Evolutionary conservation across 2,113 vertebrate genomes (phyloP), one percentile per base, ranked within the genome.

Genomic region (Sphaerodactylus townsendi): DNA sequence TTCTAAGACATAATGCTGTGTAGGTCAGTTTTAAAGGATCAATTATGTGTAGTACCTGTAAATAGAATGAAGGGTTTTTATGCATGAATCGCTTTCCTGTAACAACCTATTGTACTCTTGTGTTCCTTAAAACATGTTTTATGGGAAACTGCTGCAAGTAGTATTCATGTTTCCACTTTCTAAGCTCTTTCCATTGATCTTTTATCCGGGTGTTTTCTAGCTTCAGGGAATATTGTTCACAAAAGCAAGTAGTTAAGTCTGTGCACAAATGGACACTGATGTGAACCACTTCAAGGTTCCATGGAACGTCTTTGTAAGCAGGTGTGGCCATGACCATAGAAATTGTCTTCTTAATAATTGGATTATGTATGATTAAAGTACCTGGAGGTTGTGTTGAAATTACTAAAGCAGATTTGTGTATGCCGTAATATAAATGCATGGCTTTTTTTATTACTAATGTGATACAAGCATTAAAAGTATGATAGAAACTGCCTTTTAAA

Each of bases 211-310:
- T 85, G 81, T 78, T 73, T 85, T 85, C 87, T 89, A 83, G 83
- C 88, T 91, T 71, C 84, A 84, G 88, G 91, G 79, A 84, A 86
- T 86, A 89, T 89, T 88, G 90, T 90, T 89, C 91, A 90, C 68
- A 88, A 89, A 78, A 21, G 46, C 30, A 86, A 82, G 84, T 85
- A 81, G 88, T 93, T 90, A 46, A 83, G 68, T 75, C 85, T 71
- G 78, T 73, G n/a, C 87, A 71, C 41, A 88, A 86, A 82, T 83
- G 87, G 92, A 59, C 82, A 76, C 84, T 84, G 84, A 19, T 88
- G 87, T 90, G 87, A 91, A 77, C 77, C 87, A 75, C 83, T 86
- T 86, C 53, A 46, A 83, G 83, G 82, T 73, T 91, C 62, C 83
- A 86, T 2, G 0, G 64, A 59, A 91, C 91, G 82, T 85, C 83